Evolutionary conservation across 1,140 invertebrate genomes (phyloP).

Genomic region (Saccostrea glomerata): DNA sequence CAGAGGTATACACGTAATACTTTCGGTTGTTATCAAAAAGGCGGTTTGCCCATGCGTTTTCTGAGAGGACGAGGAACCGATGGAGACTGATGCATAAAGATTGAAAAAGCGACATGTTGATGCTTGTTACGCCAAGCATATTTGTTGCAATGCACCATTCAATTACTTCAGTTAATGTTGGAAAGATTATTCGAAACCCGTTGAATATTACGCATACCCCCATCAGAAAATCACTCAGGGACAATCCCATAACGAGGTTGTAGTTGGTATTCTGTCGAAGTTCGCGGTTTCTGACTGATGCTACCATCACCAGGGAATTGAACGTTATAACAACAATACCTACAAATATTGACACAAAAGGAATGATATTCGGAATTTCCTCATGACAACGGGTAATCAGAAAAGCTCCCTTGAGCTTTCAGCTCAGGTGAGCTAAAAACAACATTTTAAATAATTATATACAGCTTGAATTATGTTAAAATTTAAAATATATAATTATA

Average conservation of each 20-base stretch:
- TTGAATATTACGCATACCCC: background rate
- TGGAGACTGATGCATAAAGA: background rate
- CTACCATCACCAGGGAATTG: background rate
- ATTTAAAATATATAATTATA: too few relatives aligned
- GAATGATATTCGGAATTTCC: background rate
- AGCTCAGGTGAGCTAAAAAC: too few relatives aligned
- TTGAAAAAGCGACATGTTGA: background rate
- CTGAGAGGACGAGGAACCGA: background rate
- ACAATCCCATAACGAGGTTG: conserved; percentile 9
- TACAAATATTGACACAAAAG: background rate
- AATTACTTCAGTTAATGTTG: background rate
- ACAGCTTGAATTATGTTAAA: too few relatives aligned
- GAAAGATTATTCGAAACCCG: background rate
- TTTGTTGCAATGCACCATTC: background rate
- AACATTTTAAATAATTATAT: too few relatives aligned
- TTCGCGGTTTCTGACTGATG: background rate
- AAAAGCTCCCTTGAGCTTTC: too few relatives aligned
- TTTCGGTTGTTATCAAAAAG: background rate
- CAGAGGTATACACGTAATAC: background rate
- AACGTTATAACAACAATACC: background rate
- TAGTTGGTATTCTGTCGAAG: background rate
- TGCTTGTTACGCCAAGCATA: background rate
- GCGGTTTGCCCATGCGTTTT: background rate
- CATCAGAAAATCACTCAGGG: background rate
- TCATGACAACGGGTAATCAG: too few relatives aligned